Conservation (phyloP, 2,113 vertebrate genomes). For the Xiphophorus hellerii region DNA sequence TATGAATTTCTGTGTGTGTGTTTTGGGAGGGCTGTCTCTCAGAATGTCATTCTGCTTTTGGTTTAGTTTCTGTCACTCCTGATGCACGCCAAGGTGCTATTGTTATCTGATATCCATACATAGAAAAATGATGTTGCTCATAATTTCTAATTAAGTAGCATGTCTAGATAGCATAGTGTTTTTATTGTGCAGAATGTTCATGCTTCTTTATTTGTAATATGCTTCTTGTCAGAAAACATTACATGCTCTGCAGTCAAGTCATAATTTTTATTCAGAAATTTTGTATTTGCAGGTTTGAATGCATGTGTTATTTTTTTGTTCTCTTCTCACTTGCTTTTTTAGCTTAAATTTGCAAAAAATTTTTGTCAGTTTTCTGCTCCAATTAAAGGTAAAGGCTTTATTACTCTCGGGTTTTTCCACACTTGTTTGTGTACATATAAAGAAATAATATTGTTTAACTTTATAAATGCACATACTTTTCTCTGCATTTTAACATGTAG, state of each 20-base stretch:
- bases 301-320: neutral
- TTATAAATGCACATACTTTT: conserved; percentile 29
- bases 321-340: neutral
- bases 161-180: conserved; percentile 19
- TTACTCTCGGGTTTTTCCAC: neutral
- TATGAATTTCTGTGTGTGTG: conserved; percentile 17
- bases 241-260: neutral
- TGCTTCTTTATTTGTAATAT: conserved; percentile 5
- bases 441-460: neutral
- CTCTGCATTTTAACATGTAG: conserved; percentile 39
- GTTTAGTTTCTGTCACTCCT: conserved; percentile 33
- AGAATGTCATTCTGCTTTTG: conserved; percentile 51
- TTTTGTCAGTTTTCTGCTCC: conserved; percentile 8
- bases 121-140: conserved; percentile 23
- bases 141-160: conserved; percentile 12
- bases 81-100: conserved; percentile 26
- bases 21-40: conserved; percentile 17
- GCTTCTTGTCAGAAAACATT: neutral
- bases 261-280: neutral
- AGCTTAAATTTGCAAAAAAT: conserved; percentile 15
- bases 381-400: conserved; percentile 23
- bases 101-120: conserved; percentile 26
- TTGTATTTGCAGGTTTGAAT: conserved; percentile 7
- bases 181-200: conserved; percentile 11
- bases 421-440: neutral